Evolutionary conservation across 2,888 invertebrate genomes (phyloP).

Genomic region (Andrena fulva): DNA sequence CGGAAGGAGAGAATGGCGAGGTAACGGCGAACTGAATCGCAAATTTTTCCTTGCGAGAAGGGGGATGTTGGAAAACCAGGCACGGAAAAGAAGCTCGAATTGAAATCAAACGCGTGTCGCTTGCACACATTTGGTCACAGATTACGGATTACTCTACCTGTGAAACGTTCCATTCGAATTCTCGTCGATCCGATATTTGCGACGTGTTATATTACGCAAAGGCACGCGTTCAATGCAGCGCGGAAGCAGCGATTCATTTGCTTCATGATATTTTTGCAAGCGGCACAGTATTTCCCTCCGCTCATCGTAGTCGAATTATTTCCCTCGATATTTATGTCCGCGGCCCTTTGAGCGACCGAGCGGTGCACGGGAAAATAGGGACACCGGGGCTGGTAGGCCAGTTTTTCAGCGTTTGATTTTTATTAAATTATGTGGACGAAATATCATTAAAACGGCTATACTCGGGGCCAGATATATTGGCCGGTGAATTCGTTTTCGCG

Average conservation of each 20-base stretch:
- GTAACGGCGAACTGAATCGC: slow-evolving; percentile 1
- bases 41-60: neutral
- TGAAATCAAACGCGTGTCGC: neutral
- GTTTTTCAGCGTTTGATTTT: too few relatives aligned
- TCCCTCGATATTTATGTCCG: slow-evolving; percentile 23
- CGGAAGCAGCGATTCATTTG: slow-evolving; percentile 4
- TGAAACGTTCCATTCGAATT: neutral
- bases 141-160: neutral
- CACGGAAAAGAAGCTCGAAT: neutral
- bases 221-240: neutral
- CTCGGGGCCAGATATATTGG: too few relatives aligned
- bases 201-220: slow-evolving; percentile 8
- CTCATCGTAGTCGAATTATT: slow-evolving; percentile 30
- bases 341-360: too few relatives aligned
- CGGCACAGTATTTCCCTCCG: neutral
- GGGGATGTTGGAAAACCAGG: neutral
- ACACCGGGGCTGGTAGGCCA: too few relatives aligned
- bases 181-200: slow-evolving; percentile 15
- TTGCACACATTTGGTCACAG: slow-evolving; percentile 15
- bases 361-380: too few relatives aligned
- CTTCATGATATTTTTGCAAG: neutral
- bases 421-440: too few relatives aligned
- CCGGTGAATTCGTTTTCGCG: too few relatives aligned
- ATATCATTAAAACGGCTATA: too few relatives aligned
- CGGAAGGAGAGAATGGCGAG: slow-evolving; percentile 6